These are phyloP conservation scores for Acrocephalus scirpaceus DNA, from an alignment of 2,797 vertebrate genomes.

Conservation along the genomic window DNA sequence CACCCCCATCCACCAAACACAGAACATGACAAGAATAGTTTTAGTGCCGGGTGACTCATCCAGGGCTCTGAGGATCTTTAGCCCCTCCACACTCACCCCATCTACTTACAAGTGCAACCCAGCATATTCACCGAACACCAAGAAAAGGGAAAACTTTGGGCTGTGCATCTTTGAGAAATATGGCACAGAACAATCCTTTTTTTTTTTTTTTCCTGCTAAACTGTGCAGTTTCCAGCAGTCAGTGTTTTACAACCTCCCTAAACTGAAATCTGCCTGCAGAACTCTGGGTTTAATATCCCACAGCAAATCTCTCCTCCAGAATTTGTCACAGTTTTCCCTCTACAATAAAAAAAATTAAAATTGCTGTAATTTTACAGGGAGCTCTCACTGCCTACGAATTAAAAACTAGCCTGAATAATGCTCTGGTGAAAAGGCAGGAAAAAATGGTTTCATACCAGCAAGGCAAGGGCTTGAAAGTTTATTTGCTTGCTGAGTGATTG, in stretches of 20 bases:
- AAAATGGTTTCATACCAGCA: not conserved
- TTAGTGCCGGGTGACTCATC: not conserved
- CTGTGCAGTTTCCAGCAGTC: not conserved
- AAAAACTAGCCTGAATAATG: not conserved
- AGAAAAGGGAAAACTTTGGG: not conserved
- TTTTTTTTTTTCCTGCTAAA: not conserved
- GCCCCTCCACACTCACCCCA: not conserved
- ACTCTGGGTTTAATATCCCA: not conserved
- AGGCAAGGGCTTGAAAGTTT: not conserved
- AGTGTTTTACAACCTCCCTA: not conserved
- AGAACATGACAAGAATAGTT: not conserved
- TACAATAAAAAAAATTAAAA: not conserved
- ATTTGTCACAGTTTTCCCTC: not conserved
- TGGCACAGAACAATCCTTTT: not conserved
- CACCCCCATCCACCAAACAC: not conserved
- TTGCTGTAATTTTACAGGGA: not conserved
- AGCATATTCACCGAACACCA: not conserved
- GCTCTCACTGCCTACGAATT: not conserved
- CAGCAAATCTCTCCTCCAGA: not conserved
- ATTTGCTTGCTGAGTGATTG: constrained; percentile 29
- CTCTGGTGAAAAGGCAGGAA: not conserved
- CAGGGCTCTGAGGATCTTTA: not conserved
- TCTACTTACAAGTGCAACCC: not conserved
- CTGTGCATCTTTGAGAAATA: not conserved
- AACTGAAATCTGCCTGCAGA: not conserved